These are phyloP conservation scores for Macaria notata DNA, from an alignment of 2,888 invertebrate genomes.

Conservation along the genomic window DNA sequence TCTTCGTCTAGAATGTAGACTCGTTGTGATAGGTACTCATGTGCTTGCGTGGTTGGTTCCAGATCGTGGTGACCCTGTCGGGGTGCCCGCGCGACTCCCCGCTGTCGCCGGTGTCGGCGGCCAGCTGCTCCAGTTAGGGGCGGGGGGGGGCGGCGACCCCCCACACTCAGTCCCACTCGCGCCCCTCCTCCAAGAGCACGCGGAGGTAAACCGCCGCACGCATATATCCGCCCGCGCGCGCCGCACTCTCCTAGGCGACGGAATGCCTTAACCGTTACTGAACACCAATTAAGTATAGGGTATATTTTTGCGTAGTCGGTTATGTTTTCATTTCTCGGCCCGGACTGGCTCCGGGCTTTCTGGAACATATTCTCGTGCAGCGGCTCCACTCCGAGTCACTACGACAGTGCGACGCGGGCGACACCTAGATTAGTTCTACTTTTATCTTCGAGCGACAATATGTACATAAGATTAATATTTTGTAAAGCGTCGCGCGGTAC, in stretches of 20 bases:
- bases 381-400: conserved; percentile 16
- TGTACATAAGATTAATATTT: conserved; percentile 82
- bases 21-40: too few relatives aligned
- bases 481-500: conserved; percentile 68
- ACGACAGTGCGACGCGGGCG: conserved; percentile 31
- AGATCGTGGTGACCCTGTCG: conserved; percentile 92
- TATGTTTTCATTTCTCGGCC: conserved; percentile 6
- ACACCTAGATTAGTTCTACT: conserved; percentile 66
- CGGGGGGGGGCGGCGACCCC: conserved; percentile 82
- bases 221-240: conserved; percentile 44
- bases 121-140: conserved; percentile 95
- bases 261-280: conserved; percentile 30
- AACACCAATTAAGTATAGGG: conserved; percentile 38
- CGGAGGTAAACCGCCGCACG: conserved; percentile 71
- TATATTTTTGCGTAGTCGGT: conserved; percentile 19
- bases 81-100: conserved; percentile 94
- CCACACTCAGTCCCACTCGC: conserved; percentile 77
- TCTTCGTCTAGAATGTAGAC: too few relatives aligned
- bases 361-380: conserved; percentile 14
- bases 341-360: not conserved
- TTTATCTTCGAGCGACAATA: conserved; percentile 81
- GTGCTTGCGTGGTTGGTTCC: conserved; percentile 13
- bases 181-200: conserved; percentile 80
- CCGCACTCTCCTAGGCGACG: conserved; percentile 23
- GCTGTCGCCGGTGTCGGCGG: conserved; percentile 93